phyloP scores from a whole-genome alignment of 2,113 vertebrate genomes.

The Dendrocopos noguchii region DNA sequence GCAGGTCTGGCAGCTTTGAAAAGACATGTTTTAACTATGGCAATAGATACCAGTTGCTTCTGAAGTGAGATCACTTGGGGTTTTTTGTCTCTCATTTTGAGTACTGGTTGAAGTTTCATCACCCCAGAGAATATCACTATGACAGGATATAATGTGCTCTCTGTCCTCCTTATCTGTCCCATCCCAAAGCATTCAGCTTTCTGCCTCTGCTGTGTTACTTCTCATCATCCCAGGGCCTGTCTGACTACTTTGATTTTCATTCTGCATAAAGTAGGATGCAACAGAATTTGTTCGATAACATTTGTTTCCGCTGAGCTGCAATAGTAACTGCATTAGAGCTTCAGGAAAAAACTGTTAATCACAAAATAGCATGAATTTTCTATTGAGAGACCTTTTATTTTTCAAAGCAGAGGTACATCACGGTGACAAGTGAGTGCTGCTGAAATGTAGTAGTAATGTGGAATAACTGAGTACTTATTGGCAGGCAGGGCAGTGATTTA shows the following conservation, averaged over 20 bases:
- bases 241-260: background rate
- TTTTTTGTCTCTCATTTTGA: background rate
- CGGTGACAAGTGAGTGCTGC: background rate
- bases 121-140: background rate
- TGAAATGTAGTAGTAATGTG: background rate
- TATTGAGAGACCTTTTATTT: background rate
- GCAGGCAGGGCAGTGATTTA: slow-evolving; percentile 19
- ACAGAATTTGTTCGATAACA: background rate
- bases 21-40: background rate
- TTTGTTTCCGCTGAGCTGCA: background rate
- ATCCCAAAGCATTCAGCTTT: background rate
- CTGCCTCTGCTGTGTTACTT: background rate
- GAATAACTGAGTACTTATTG: slow-evolving; percentile 18
- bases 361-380: background rate
- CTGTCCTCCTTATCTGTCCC: background rate
- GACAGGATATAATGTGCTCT: background rate
- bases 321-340: background rate
- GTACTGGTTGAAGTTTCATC: background rate
- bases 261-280: background rate
- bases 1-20: background rate
- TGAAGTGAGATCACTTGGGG: background rate
- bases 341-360: background rate
- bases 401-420: background rate
- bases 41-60: background rate
- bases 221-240: background rate